These are phyloP conservation scores for Cherax quadricarinatus DNA, from an alignment of 1,140 invertebrate genomes.

Conservation along the genomic window DNA sequence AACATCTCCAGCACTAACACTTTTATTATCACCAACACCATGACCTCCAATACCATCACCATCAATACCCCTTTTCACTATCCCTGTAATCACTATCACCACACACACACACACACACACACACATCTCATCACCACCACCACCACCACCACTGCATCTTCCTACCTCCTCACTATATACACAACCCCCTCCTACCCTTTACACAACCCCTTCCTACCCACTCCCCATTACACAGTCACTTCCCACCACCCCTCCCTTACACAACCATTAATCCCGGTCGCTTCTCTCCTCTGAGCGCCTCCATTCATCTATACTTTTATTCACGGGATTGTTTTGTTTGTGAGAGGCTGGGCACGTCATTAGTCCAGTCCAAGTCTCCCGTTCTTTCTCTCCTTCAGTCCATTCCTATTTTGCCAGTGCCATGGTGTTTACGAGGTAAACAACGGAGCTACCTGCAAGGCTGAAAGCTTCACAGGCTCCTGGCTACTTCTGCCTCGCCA, in stretches of 20 bases:
- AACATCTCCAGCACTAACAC: no score
- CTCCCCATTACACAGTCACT: neutral
- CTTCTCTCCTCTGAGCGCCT: neutral
- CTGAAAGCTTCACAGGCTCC: neutral
- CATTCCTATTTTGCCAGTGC: neutral
- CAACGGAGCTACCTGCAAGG: neutral
- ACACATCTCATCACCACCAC: no score
- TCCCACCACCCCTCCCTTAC: neutral
- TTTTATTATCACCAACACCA: no score
- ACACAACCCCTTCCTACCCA: neutral
- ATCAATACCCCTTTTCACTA: no score
- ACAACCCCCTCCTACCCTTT: neutral
- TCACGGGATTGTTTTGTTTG: neutral
- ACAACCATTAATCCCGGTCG: neutral
- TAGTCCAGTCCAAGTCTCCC: neutral
- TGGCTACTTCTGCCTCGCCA: neutral
- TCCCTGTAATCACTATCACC: no score
- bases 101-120: no score
- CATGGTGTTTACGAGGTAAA: neutral
- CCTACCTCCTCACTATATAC: neutral
- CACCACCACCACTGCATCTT: neutral
- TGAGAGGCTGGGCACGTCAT: neutral
- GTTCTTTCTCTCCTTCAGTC: neutral
- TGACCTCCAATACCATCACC: no score
- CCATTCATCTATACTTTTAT: slow-evolving; percentile 19